A percentile compares a stretch with the other conserved stretches of the same genome.
Evolutionary conservation across 2,888 invertebrate species (phyloP).

Genomic region (Erpobdella octoculata): DNA sequence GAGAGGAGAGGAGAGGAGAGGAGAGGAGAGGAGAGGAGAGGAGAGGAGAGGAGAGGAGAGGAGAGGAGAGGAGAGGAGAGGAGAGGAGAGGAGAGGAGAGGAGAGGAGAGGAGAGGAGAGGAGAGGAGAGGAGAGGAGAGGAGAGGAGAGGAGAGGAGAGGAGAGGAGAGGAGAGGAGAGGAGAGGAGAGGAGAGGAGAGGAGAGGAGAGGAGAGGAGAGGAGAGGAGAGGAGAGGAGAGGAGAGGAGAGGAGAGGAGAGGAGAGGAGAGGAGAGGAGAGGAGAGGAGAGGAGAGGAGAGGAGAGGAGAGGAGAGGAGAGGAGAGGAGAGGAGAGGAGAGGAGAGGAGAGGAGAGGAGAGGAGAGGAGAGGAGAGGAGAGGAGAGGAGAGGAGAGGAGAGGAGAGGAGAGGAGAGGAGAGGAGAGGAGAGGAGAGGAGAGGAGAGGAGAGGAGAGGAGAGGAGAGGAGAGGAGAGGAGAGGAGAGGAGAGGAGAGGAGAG

Average conservation of each 20-base stretch:
- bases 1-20: background rate
- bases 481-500: slow-evolving; percentile 13
- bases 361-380: background rate
- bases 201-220: slow-evolving; percentile 24
- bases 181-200: slow-evolving; percentile 27
- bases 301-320: slow-evolving; percentile 10
- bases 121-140: background rate
- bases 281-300: slow-evolving; percentile 16
- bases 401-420: no score
- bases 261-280: background rate
- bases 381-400: no score
- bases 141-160: background rate
- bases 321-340: background rate
- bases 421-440: slow-evolving; percentile 13
- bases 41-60: background rate
- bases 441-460: slow-evolving; percentile 13
- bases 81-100: background rate
- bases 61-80: background rate
- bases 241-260: slow-evolving; percentile 8
- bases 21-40: background rate
- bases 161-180: slow-evolving; percentile 24
- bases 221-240: slow-evolving; percentile 25
- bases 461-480: slow-evolving; percentile 13
- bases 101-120: background rate
- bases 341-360: background rate